Percentiles rank a stretch among this genome's conserved stretches.
These are phyloP conservation scores for Siniperca undulata DNA, from an alignment of 2,797 vertebrate species.

Conservation along the genomic window DNA sequence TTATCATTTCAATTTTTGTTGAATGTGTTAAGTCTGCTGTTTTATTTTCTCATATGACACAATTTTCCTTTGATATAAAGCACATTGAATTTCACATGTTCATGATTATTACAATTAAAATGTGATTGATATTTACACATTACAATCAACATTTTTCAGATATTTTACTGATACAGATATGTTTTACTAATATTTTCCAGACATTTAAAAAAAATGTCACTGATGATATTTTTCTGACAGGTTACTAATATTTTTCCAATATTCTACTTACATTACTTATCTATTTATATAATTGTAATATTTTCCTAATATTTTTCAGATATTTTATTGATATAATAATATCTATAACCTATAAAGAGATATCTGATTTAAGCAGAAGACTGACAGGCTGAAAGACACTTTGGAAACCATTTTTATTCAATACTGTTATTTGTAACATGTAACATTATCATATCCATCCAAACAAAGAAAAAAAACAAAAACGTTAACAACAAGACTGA, in stretches of 20 bases:
- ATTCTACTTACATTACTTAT: background rate
- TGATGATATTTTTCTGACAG: too few species aligned
- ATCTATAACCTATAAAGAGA: background rate
- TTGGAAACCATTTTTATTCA: slow-evolving; percentile 80
- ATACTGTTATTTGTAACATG: slow-evolving; percentile 55
- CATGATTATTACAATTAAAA: background rate
- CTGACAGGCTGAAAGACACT: slow-evolving; percentile 29
- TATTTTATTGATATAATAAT: background rate
- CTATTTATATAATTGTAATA: background rate
- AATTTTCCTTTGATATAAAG: background rate
- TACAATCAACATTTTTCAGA: background rate
- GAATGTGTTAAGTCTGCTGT: background rate
- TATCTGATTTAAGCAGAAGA: slow-evolving; percentile 6
- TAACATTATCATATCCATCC: slow-evolving; percentile 63
- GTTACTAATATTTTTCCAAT: background rate
- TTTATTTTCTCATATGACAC: background rate
- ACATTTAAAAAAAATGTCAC: too few species aligned
- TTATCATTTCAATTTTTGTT: background rate
- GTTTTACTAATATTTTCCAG: background rate
- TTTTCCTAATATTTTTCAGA: background rate
- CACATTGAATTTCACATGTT: background rate
- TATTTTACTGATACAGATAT: background rate
- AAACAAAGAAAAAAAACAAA: slow-evolving; percentile 31
- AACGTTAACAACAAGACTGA: slow-evolving; percentile 36
- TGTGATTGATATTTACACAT: background rate